phyloP scores from a whole-genome alignment of 2,888 invertebrate genomes.

The Ptychoptera contaminata region DNA sequence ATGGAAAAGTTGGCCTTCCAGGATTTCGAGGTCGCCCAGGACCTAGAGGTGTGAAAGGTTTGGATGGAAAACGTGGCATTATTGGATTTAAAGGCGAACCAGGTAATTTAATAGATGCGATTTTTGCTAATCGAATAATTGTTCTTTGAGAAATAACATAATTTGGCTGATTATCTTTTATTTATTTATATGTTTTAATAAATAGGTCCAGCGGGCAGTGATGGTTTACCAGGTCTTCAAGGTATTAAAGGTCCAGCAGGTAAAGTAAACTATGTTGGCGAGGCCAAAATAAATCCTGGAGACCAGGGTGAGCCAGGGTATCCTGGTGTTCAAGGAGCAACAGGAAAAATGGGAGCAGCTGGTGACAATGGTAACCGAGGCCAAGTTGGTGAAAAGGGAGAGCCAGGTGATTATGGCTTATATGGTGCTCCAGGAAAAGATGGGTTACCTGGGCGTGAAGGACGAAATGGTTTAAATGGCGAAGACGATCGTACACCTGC shows the following conservation, averaged over 20 bases:
- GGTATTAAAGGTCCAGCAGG: slow-evolving; percentile 2
- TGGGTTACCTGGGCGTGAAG: slow-evolving; percentile 34
- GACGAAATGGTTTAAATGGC: slow-evolving; percentile 38
- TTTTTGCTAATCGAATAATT: neutral
- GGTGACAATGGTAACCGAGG: slow-evolving; percentile 32
- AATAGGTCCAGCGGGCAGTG: neutral
- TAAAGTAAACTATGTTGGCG: neutral
- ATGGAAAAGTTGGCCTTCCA: slow-evolving; percentile 21
- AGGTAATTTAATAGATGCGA: slow-evolving; percentile 6
- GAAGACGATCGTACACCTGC: slow-evolving; percentile 22
- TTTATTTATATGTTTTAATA: neutral
- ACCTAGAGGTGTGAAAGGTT: slow-evolving; percentile 29
- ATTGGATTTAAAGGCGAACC: slow-evolving; percentile 31
- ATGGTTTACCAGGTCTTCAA: neutral
- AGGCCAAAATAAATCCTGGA: slow-evolving; percentile 1
- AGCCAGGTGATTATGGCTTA: slow-evolving; percentile 24
- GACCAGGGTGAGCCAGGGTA: slow-evolving; percentile 29
- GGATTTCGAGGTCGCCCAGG: slow-evolving; percentile 26
- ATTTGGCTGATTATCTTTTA: neutral
- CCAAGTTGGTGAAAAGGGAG: slow-evolving; percentile 29
- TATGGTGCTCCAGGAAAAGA: slow-evolving; percentile 27
- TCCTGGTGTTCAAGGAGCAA: slow-evolving; percentile 30
- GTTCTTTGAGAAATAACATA: neutral
- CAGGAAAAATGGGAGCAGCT: slow-evolving; percentile 33
- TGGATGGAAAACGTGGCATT: slow-evolving; percentile 28